Conservation (phyloP, 2,113 vertebrate species). For the Podocnemis expansa region DNA sequence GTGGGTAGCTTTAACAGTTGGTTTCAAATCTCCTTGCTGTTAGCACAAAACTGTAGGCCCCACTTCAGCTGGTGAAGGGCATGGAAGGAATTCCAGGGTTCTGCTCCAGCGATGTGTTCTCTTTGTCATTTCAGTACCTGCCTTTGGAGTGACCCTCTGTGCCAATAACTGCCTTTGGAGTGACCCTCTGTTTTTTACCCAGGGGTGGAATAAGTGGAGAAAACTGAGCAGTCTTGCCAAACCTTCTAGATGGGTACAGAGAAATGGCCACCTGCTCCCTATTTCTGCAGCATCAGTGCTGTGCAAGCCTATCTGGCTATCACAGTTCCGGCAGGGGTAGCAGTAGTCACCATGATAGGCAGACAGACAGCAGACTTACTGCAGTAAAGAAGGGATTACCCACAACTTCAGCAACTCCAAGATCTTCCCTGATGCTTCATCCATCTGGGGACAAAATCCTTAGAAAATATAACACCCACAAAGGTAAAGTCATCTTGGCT, state of each 20-base stretch:
- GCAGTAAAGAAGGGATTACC: slow-evolving; percentile 31
- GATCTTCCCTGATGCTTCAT: slow-evolving; percentile 60
- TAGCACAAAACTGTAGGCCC: slow-evolving; percentile 20
- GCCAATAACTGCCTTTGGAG: neutral
- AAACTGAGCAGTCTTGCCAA: slow-evolving; percentile 49
- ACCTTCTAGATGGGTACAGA: slow-evolving; percentile 47
- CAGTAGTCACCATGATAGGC: slow-evolving; percentile 10
- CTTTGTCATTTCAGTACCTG: slow-evolving; percentile 1
- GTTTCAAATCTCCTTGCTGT: slow-evolving; percentile 11
- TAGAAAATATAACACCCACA: slow-evolving; percentile 55
- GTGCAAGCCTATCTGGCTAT: slow-evolving; percentile 3
- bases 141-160: neutral
- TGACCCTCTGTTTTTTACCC: slow-evolving; percentile 18
- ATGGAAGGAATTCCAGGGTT: slow-evolving; percentile 5
- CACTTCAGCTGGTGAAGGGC: neutral
- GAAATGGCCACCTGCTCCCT: slow-evolving; percentile 55
- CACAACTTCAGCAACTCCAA: slow-evolving; percentile 24
- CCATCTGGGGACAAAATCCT: slow-evolving; percentile 47
- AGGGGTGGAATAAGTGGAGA: fast-evolving
- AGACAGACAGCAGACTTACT: slow-evolving; percentile 60
- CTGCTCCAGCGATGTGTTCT: neutral
- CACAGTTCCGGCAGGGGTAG: slow-evolving; percentile 20
- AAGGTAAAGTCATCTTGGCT: slow-evolving; percentile 66
- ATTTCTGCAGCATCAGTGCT: slow-evolving; percentile 5
- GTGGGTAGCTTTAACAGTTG: slow-evolving; percentile 28